Conservation (phyloP, 2,113 vertebrate species). For the Anolis carolinensis region DNA sequence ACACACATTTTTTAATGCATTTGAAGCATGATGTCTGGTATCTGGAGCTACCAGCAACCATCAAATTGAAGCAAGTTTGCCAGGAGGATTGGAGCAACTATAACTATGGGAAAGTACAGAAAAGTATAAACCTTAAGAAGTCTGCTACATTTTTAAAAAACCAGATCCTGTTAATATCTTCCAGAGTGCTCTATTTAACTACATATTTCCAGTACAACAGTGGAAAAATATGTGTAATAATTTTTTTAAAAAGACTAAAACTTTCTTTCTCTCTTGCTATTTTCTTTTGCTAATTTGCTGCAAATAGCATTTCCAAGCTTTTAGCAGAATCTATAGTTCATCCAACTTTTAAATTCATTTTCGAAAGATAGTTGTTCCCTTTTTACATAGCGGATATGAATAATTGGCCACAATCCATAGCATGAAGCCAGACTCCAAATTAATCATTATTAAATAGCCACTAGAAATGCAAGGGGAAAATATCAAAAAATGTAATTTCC, state of each 20-base stretch:
- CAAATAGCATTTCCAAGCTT: neutral
- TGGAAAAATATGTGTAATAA: slow-evolving; percentile 2
- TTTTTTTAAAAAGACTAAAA: neutral
- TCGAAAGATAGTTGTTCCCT: slow-evolving; percentile 32
- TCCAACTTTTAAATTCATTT: slow-evolving; percentile 40
- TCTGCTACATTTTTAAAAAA: neutral
- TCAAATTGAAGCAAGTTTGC: neutral
- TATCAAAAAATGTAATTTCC: slow-evolving; percentile 64
- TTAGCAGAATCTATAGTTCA: neutral
- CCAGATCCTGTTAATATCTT: neutral
- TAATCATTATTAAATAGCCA: slow-evolving; percentile 57
- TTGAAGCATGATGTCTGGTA: neutral
- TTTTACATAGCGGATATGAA: slow-evolving; percentile 41
- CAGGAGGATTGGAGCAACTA: neutral
- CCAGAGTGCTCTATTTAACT: neutral
- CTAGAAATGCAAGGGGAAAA: slow-evolving; percentile 43
- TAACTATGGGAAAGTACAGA: neutral
- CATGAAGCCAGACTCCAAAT: slow-evolving; percentile 54
- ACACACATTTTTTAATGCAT: neutral
- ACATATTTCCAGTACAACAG: neutral
- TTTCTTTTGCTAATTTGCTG: neutral
- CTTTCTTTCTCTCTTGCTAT: neutral
- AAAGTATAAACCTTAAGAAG: neutral
- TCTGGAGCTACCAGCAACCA: neutral
- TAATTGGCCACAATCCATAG: slow-evolving; percentile 44